Conservation (phyloP, 2,113 vertebrate species). For the Trichomycterus rosablanca region DNA sequence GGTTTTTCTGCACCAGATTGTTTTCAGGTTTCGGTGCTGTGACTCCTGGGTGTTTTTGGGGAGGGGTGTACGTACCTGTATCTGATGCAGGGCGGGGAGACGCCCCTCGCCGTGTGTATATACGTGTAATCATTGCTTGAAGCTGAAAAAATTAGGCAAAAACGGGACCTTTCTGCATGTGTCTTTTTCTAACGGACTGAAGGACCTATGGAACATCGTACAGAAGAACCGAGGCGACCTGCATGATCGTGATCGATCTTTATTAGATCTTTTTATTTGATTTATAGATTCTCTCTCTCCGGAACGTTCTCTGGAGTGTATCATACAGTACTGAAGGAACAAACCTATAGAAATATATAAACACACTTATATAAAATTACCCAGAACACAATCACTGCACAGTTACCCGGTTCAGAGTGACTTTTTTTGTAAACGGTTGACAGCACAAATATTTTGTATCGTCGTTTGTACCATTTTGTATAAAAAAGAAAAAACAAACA, state of each 20-base stretch:
- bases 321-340: slow-evolving; percentile 58
- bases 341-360: slow-evolving; percentile 49
- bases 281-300: slow-evolving; percentile 28
- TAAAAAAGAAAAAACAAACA: slow-evolving; percentile 62
- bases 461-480: slow-evolving; percentile 98
- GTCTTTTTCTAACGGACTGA: slow-evolving; percentile 77
- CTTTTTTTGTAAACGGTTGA: slow-evolving; percentile 90
- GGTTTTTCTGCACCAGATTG: no score
- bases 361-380: slow-evolving; percentile 22
- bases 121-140: slow-evolving; percentile 72
- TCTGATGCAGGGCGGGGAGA: neutral
- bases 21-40: no score
- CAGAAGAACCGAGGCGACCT: slow-evolving; percentile 69
- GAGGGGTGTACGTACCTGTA: no score
- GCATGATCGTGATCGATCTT: slow-evolving; percentile 78
- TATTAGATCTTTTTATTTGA: neutral
- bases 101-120: slow-evolving; percentile 63
- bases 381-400: slow-evolving; percentile 63
- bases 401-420: slow-evolving; percentile 67
- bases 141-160: slow-evolving; percentile 58
- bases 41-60: no score
- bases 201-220: slow-evolving; percentile 61
- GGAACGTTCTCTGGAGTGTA: slow-evolving; percentile 68
- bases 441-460: slow-evolving; percentile 99
- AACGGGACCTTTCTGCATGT: slow-evolving; percentile 84